Evolutionary conservation across 2,113 vertebrate genomes (phyloP).

Genomic region (Ancistrus triradiatus): DNA sequence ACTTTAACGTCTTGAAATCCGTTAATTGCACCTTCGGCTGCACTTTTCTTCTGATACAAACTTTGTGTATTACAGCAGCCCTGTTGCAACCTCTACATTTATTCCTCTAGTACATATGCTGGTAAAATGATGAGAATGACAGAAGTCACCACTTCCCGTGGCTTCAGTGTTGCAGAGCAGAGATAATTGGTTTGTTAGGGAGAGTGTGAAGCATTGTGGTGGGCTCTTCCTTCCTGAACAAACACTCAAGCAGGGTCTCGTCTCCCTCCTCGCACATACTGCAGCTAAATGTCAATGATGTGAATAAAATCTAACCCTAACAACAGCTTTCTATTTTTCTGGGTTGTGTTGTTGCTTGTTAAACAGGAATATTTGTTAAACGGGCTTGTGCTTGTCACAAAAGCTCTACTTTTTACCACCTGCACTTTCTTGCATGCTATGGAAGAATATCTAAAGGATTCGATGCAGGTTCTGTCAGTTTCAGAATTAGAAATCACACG

Average conservation of each 20-base stretch:
- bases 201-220: slow-evolving; percentile 31
- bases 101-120: slow-evolving; percentile 1
- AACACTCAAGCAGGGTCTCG: slow-evolving; percentile 27
- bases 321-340: no score
- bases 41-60: neutral
- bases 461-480: no score
- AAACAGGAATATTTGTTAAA: no score
- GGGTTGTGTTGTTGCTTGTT: no score
- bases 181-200: slow-evolving; percentile 50
- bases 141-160: slow-evolving; percentile 24
- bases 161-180: slow-evolving; percentile 40
- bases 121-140: slow-evolving; percentile 30
- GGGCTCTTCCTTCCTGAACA: slow-evolving; percentile 46
- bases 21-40: slow-evolving; percentile 10
- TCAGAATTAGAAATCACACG: no score
- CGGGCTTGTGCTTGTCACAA: no score
- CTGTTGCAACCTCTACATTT: neutral
- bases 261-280: slow-evolving; percentile 12
- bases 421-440: no score
- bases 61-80: neutral
- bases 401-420: no score
- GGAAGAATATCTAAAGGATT: no score
- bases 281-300: slow-evolving; percentile 37
- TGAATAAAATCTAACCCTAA: slow-evolving; percentile 28
- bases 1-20: neutral